Evolutionary conservation across 2,888 invertebrate genomes (phyloP), one percentile per base, ranked within the genome.

Genomic region (Cantharis rustica): DNA sequence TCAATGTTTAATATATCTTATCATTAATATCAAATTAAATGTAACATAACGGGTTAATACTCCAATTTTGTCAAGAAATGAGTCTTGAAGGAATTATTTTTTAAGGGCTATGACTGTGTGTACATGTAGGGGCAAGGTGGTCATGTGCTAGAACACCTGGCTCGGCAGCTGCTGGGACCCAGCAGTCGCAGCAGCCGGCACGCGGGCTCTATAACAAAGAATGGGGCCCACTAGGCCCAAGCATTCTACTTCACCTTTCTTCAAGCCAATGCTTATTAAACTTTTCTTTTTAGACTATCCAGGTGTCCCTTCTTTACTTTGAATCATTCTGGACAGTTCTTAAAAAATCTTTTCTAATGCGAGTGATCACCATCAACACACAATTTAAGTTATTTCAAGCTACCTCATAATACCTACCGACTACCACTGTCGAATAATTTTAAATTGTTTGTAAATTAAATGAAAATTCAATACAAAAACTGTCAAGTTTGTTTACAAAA

Each of bases 81-180:
- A 73, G 71, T 77, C 77, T 77, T 75, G 75, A 78, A 78, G 78
- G 71, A 78, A 75, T 78, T 75, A 62, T 61, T 71, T 75, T 75
- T 75, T 77, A 72, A 78, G 75, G 78, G 78, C 69, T 70, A 66
- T 62, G 72, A 75, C 20, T 74, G 71, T 77, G 72, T 72, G 69
- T 74, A 77, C 70, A 72, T 63, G 73, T 76, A 80, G 78, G 77
- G 77, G 79, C 77, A 79, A 77, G 75, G 75, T 80, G 78, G 80
- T 75, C 76, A 80, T 77, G 77, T 77, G 79, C 80, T 77, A 82
- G 83, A 83, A 86, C 86, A 87, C 86, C 87, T 87, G 87, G 87
- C 85, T 81, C 83, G 84, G 84, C 86, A 87, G 86, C 87, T 86
- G 87, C 82, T 82, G 79, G 79, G 76, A 26, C 77, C 77, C 76